Evolutionary conservation across 1,140 invertebrate species (phyloP), one percentile per base, ranked within the genome.

Genomic region (Drosophila nigrodunni): DNA sequence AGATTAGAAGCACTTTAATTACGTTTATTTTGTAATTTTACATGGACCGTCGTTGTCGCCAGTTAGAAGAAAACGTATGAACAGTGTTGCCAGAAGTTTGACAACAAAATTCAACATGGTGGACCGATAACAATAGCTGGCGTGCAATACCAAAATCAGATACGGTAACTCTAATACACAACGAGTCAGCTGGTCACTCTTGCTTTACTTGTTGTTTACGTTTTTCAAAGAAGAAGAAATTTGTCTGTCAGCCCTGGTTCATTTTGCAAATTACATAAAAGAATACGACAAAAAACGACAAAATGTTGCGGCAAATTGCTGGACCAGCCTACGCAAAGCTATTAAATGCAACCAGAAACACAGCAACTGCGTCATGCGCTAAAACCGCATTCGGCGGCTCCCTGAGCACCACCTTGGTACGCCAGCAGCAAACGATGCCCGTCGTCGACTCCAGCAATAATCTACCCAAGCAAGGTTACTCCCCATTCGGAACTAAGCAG

Each of bases 401-500:
- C 0, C 1, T 81, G 8, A 78, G 73, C 60, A 75, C 74, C 1
- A 25, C 61, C 2, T 41, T 80, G 39, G 67, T 75, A 10, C 87
- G 91, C 8, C 65, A 83, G 7, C 91, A 92, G 66, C 83, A 92
- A 68, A 92, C 92, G 2, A 80, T 92, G 68, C 89, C 91, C 7
- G 89, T 91, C 3, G 89, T 89, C 3, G 87, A 92, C 9, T 46
- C 77, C 1, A 46, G 64, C 13, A 66, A 80, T 35, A 57, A 60
- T n/a, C 60, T 90, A 11, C 80, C 90, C 1, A 92, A 91, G 35
- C 87, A 88, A 46, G 81, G 82, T 0, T 91, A 92, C 61, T 88
- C 89, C 7, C 79, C 91, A 9, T 92, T 92, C 39, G 92, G 92
- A 8, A 92, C 78, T 8, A 91, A 92, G 37, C 92, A 92, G 39